phyloP scores from a whole-genome alignment of 2,888 invertebrate genomes.

The Crioceris asparagi region DNA sequence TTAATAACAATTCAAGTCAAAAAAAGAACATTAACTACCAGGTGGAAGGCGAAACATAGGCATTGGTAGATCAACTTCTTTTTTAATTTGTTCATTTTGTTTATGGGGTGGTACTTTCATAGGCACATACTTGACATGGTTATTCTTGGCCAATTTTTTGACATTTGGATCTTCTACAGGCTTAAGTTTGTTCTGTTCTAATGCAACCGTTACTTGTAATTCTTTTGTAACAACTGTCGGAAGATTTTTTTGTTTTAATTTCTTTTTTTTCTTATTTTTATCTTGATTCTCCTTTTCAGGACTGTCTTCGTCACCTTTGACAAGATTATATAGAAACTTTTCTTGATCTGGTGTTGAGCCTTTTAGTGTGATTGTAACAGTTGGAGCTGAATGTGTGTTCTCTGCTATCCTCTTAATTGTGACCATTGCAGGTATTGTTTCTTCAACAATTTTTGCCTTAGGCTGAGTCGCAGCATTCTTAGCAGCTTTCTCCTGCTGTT shows the following conservation, averaged over 20 bases:
- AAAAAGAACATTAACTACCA: constrained; percentile 20
- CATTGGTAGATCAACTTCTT: constrained; percentile 26
- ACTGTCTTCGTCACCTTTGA: constrained; percentile 44
- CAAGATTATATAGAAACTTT: constrained; percentile 60
- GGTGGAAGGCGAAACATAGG: constrained; percentile 34
- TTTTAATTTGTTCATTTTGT: constrained; percentile 14
- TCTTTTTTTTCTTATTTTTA: constrained; percentile 19
- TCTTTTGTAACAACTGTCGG: constrained; percentile 25
- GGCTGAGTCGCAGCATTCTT: constrained; percentile 13
- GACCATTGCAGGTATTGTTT: constrained; percentile 46
- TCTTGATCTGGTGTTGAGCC: constrained; percentile 64
- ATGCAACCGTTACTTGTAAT: constrained; percentile 30
- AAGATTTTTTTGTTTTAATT: constrained; percentile 14
- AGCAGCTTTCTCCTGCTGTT: constrained; percentile 24
- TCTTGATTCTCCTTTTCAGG: neutral
- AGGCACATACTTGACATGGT: constrained; percentile 6
- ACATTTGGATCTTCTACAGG: constrained; percentile 13
- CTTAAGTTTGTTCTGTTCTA: constrained; percentile 19
- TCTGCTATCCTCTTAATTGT: constrained; percentile 63
- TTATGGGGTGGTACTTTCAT: constrained; percentile 18
- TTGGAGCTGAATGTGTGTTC: constrained; percentile 54
- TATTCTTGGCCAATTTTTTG: constrained; percentile 11
- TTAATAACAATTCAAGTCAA: too few relatives aligned
- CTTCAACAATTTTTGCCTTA: constrained; percentile 28
- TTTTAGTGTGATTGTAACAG: constrained; percentile 66